Percentiles rank a stretch among this genome's conserved stretches.
phyloP scores from a whole-genome alignment of 1,140 invertebrate species.

The Samia ricini region DNA sequence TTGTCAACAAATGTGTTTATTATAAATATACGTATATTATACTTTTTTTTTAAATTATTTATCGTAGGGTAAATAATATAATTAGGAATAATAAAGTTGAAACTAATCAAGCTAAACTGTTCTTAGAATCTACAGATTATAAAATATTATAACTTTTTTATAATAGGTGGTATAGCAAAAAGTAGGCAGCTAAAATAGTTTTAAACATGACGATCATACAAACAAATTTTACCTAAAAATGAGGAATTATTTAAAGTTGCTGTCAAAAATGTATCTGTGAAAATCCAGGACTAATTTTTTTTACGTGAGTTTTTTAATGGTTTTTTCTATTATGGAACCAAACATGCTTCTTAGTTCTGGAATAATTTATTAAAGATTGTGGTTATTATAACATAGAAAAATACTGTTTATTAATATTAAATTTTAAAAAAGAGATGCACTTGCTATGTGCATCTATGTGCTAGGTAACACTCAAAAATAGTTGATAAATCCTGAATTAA shows the following conservation, averaged over 20 bases:
- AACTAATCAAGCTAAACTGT: conserved; percentile 58
- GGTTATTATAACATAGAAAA: conserved; percentile 49
- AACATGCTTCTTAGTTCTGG: too few species aligned
- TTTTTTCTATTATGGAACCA: too few species aligned
- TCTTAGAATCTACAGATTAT: conserved; percentile 44
- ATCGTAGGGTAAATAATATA: background rate
- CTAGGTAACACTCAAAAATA: background rate
- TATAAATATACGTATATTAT: conserved; percentile 29
- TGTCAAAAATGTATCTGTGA: too few species aligned
- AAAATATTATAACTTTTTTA: conserved; percentile 14
- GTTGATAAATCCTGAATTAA: background rate
- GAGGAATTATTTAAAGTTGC: conserved; percentile 17
- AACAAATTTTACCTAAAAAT: conserved; percentile 30
- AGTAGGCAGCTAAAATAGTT: conserved; percentile 35
- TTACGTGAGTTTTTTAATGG: background rate
- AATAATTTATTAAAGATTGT: too few species aligned
- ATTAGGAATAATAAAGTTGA: conserved; percentile 41
- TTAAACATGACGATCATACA: conserved; percentile 41
- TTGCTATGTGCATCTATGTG: conserved; percentile 21
- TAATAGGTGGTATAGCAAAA: conserved; percentile 48
- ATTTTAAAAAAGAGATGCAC: conserved; percentile 54
- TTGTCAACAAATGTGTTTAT: conserved; percentile 65
- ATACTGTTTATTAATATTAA: conserved; percentile 58
- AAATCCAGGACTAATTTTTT: conserved; percentile 29
- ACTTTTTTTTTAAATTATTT: conserved; percentile 40